Conservation (phyloP, 2,888 invertebrate genomes). For the Tinea trinotella region DNA sequence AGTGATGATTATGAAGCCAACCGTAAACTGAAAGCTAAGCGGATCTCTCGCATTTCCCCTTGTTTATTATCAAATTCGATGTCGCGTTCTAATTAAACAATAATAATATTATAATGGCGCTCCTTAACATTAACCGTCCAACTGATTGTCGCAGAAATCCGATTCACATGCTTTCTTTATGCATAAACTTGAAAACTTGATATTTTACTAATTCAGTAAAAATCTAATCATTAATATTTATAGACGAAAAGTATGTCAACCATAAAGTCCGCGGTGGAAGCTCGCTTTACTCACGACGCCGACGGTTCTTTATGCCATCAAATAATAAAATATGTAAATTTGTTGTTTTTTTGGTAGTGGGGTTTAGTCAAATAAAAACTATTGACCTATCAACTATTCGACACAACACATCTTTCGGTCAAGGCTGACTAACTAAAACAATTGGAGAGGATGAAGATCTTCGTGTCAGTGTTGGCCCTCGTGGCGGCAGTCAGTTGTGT, state of each 20-base stretch:
- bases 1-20: too few relatives aligned
- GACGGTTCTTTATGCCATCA: background rate
- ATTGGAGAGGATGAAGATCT: constrained; percentile 50
- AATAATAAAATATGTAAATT: constrained; percentile 16
- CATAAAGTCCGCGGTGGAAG: constrained; percentile 1
- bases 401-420: constrained; percentile 53
- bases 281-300: background rate
- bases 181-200: constrained; percentile 14
- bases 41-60: too few relatives aligned
- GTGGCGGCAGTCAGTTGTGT: constrained; percentile 40
- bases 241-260: constrained; percentile 15
- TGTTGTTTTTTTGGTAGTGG: constrained; percentile 37
- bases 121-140: background rate
- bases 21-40: too few relatives aligned
- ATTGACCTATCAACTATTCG: constrained; percentile 49
- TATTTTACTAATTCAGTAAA: constrained; percentile 3
- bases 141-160: background rate
- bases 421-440: constrained; percentile 32
- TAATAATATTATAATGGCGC: too few relatives aligned
- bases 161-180: constrained; percentile 16
- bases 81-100: too few relatives aligned
- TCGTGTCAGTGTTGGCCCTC: constrained; percentile 46
- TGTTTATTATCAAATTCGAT: too few relatives aligned
- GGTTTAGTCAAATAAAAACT: constrained; percentile 62
- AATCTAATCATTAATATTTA: constrained; percentile 16